These are phyloP conservation scores for Eurystomus glaucurus DNA, from an alignment of 2,797 vertebrate genomes.

Conservation along the genomic window DNA sequence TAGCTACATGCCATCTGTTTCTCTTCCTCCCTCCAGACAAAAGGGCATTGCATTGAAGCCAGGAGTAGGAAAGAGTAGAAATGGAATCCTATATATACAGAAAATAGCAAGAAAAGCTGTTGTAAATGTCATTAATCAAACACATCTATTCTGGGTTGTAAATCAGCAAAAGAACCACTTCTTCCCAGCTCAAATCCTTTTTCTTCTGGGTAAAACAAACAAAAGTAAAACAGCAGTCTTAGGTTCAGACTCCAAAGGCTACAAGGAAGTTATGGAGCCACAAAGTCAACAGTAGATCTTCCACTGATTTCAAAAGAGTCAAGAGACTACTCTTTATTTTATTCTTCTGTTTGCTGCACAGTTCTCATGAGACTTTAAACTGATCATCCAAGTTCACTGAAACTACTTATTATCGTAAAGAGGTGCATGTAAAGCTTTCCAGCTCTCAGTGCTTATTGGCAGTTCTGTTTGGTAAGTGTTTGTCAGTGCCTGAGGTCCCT, in stretches of 20 bases:
- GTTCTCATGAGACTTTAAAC: background rate
- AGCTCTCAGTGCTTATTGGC: background rate
- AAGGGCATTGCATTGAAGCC: slow-evolving; percentile 28
- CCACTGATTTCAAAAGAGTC: background rate
- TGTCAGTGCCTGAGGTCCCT: background rate
- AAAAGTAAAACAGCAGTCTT: background rate
- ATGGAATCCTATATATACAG: background rate
- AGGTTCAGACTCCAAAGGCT: background rate
- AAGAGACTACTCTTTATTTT: background rate
- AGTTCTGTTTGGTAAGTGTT: background rate
- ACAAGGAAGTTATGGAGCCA: background rate
- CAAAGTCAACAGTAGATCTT: background rate
- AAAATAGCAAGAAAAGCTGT: slow-evolving; percentile 23
- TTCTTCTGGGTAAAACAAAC: background rate
- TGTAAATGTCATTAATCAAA: slow-evolving; percentile 14
- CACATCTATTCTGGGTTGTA: background rate
- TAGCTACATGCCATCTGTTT: slow-evolving; percentile 50
- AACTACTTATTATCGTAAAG: background rate
- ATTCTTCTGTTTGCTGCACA: background rate
- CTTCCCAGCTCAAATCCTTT: background rate
- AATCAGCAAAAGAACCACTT: background rate
- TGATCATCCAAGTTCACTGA: background rate
- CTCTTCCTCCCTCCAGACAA: slow-evolving; percentile 39
- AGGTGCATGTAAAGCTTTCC: background rate
- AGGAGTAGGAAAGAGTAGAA: background rate